These are phyloP conservation scores for Altica lythri DNA, from an alignment of 2,888 invertebrate species.

Conservation along the genomic window DNA sequence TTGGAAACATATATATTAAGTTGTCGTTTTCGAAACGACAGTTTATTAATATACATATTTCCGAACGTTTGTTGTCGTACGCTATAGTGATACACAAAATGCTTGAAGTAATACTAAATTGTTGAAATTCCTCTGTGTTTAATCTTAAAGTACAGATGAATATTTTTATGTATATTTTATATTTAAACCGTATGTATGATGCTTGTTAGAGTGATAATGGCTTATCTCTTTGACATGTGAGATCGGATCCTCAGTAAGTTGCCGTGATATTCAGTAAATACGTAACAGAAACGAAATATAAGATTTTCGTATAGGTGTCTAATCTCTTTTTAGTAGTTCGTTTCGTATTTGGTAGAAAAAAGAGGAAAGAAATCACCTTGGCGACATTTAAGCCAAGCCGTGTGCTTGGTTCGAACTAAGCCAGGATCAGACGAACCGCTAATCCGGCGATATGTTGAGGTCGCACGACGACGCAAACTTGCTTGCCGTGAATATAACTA, in stretches of 20 bases:
- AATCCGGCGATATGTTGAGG: conserved; percentile 69
- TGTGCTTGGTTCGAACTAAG: conserved; percentile 47
- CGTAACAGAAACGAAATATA: background rate
- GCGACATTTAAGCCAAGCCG: conserved; percentile 39
- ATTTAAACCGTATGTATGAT: no score
- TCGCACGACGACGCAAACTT: conserved; percentile 61
- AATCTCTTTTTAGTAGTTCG: conserved; percentile 20
- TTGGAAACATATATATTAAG: no score
- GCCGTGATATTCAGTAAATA: conserved; percentile 1
- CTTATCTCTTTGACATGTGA: background rate
- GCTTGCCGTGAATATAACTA: conserved; percentile 44
- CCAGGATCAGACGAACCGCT: conserved; percentile 60
- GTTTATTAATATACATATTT: no score
- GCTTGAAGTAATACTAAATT: no score
- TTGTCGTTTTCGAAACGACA: no score
- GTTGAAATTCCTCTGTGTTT: no score
- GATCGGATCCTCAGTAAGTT: background rate
- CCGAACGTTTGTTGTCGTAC: no score
- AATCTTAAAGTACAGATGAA: no score
- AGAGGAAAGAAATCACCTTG: conserved; percentile 49
- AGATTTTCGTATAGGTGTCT: conserved; percentile 18
- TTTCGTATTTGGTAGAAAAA: conserved; percentile 26
- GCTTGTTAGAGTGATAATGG: no score
- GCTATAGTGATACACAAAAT: no score
- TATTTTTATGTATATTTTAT: no score